Base-by-base conservation (phyloP, 2,113 vertebrate genomes). In the Aegypius monachus region DNA sequence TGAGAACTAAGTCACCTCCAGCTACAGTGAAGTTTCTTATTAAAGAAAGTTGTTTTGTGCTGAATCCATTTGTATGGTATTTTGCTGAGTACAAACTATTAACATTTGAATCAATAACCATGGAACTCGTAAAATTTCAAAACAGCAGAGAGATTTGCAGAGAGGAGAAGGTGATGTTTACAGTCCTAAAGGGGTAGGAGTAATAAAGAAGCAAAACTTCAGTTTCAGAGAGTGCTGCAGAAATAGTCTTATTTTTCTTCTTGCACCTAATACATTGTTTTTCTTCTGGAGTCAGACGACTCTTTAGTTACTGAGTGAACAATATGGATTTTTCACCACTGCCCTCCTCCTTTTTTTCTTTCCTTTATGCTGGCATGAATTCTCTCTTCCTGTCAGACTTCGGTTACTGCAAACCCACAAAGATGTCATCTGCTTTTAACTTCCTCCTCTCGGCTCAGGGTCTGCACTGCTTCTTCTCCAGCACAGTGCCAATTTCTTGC, bases 401-500 rank as follows among this genome's bases (percentile, higher is more conserved):
- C 81, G 0, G 87, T 95, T 96, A 80, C 79, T 96, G 93, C 92
- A 96, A 96, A 95, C 70, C 93, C 95, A 77, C 96, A 96, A 93
- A 96, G 95, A 93, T 88, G 92, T 97, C 95, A 78, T 96, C 95
- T 96, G 90, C 95, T 96, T 90, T 95, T 88, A 90, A 96, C 96
- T 97, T 97, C 96, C 90, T 94, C 81, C 87, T 91, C 89, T 87
- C 62, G 0, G 58, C 62, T 87, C 72, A 17, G 74, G 87, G 58
- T 96, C 90, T 82, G 90, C 42, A 20, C 56, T 80, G 68, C 81
- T 94, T 55, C 87, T 95, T 79, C 87, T 81, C 79, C 93, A 95
- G 36, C 48, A 32, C 5, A 80, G 47, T 81, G 40, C 81, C 84
- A 73, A 34, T 43, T 80, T 68, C 71, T 95, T 82, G 48, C 85